Conservation (phyloP, 2,113 vertebrate genomes). For the Limnothrissa miodon region DNA sequence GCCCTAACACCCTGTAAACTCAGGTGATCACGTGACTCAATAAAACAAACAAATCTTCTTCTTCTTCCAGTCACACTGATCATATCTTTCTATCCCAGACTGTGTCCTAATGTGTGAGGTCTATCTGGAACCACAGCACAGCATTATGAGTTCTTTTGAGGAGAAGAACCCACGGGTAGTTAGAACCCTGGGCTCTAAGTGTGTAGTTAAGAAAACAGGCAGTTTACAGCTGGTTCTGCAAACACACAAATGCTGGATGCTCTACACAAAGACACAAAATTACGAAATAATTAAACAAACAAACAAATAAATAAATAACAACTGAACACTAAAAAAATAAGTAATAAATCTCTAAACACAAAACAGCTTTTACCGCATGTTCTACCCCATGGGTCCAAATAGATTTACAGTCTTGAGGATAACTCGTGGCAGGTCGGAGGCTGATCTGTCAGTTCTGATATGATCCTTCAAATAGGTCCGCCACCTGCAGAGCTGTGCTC, state of each 20-base stretch:
- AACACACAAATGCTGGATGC: neutral
- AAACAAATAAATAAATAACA: conserved; percentile 9
- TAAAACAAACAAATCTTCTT: neutral
- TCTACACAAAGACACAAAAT: neutral
- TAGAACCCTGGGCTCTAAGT: no score
- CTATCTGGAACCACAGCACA: neutral
- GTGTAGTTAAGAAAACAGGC: neutral
- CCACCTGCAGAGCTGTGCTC: neutral
- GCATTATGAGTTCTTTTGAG: neutral
- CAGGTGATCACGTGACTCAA: neutral
- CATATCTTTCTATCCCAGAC: neutral
- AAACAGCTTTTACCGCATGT: neutral
- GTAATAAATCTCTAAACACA: neutral
- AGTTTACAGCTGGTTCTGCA: neutral
- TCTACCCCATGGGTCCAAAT: neutral
- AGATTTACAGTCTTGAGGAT: neutral
- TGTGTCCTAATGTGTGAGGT: neutral
- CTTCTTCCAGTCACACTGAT: no score
- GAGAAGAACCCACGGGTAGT: neutral
- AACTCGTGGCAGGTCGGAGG: neutral
- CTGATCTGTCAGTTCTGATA: neutral
- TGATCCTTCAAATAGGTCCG: neutral
- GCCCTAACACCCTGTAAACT: neutral
- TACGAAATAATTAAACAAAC: neutral
- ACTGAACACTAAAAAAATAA: neutral